Conservation (phyloP, 2,888 invertebrate genomes). For the Endomychus coccineus region DNA sequence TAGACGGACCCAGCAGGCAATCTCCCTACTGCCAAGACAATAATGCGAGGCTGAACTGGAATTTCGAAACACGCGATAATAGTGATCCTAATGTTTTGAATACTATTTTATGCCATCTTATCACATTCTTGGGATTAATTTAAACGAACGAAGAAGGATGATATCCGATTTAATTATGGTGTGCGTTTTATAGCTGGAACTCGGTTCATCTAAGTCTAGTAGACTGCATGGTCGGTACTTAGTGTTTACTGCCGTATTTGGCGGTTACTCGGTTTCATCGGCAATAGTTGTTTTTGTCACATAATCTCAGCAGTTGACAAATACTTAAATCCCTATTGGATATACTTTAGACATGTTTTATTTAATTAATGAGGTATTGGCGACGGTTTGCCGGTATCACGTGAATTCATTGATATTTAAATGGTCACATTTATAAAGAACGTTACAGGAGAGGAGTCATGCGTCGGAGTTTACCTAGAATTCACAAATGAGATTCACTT, state of each 20-base stretch:
- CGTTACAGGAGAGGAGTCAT: constrained; percentile 3
- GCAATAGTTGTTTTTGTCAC: constrained; percentile 39
- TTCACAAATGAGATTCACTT: constrained; percentile 11
- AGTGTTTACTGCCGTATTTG: constrained; percentile 39
- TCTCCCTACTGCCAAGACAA: too few species aligned
- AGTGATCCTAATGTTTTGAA: too few species aligned
- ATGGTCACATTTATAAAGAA: constrained; percentile 21
- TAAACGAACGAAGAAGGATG: too few species aligned
- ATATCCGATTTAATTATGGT: constrained; percentile 28
- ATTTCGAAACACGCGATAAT: too few species aligned
- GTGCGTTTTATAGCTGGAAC: constrained; percentile 30
- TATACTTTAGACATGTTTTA: constrained; percentile 38
- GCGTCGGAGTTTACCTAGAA: constrained; percentile 9
- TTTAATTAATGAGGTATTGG: constrained; percentile 39
- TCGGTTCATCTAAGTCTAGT: constrained; percentile 29
- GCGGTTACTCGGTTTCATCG: constrained; percentile 33
- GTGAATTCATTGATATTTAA: constrained; percentile 34
- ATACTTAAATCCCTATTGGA: constrained; percentile 39
- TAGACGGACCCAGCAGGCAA: too few species aligned
- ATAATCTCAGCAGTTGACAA: constrained; percentile 41
- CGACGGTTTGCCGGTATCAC: constrained; percentile 30
- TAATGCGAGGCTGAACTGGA: too few species aligned
- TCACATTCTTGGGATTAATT: too few species aligned
- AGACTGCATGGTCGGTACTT: constrained; percentile 32
- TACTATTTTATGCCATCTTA: too few species aligned